These are phyloP conservation scores for Monopis laevigella DNA, from an alignment of 2,888 invertebrate species.

Conservation along the genomic window DNA sequence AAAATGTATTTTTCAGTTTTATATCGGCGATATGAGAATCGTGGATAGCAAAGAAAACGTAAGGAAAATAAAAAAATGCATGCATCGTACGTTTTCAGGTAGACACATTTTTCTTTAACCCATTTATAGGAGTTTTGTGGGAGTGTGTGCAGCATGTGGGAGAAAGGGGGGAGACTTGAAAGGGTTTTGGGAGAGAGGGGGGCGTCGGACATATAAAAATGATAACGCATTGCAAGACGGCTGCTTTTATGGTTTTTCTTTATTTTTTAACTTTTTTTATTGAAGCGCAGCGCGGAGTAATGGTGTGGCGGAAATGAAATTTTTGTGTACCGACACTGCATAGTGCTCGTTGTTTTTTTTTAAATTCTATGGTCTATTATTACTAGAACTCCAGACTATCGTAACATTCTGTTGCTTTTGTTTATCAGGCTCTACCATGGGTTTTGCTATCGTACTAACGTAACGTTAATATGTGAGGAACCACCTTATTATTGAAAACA, in stretches of 20 bases:
- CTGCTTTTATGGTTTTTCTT: constrained; percentile 65
- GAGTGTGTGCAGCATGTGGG: constrained; percentile 41
- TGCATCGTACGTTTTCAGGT: constrained; percentile 67
- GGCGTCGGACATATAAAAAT: constrained; percentile 54
- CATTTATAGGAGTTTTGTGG: constrained; percentile 53
- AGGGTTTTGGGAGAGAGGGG: constrained; percentile 33
- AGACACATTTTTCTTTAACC: constrained; percentile 69
- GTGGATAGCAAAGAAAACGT: constrained; percentile 66
- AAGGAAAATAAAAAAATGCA: constrained; percentile 58
- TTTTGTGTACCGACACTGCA: constrained; percentile 22
- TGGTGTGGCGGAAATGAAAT: constrained; percentile 22
- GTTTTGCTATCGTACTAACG: too few species aligned
- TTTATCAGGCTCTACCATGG: too few species aligned
- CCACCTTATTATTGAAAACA: too few species aligned
- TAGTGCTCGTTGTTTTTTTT: too few species aligned
- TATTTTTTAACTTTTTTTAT: constrained; percentile 61
- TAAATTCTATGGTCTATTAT: too few species aligned
- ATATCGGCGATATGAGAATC: constrained; percentile 67
- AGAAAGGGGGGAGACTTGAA: constrained; percentile 30
- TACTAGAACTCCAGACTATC: too few species aligned
- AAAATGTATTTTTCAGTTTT: constrained; percentile 66
- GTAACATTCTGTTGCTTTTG: too few species aligned
- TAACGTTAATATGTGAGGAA: too few species aligned
- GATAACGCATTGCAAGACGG: constrained; percentile 68
- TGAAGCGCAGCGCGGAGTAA: constrained; percentile 29